These are phyloP conservation scores for Epizoanthus fatuus DNA, from an alignment of 92 coral and sea anemone genomes.

Conservation along the genomic window DNA sequence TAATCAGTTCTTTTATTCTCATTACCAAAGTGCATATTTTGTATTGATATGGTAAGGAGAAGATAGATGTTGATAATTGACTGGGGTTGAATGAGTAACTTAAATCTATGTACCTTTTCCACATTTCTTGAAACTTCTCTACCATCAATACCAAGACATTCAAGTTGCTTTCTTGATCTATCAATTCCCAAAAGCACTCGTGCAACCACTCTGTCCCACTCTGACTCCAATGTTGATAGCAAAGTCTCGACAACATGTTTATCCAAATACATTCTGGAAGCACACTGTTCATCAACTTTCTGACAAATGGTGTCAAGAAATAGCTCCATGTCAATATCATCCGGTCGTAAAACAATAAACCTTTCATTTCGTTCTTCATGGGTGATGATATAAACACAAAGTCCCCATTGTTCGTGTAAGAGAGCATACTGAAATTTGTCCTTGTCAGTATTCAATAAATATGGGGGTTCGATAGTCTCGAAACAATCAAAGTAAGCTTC, in stretches of 20 bases:
- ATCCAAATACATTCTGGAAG: too few relatives aligned
- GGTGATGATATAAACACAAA: neutral
- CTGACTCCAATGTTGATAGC: slow-evolving; percentile 39
- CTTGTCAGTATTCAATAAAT: slow-evolving; percentile 4
- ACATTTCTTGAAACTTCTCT: too few relatives aligned
- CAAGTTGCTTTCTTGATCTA: slow-evolving; percentile 44
- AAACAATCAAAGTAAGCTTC: neutral
- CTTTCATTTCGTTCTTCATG: neutral
- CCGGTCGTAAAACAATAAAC: neutral
- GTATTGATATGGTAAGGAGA: too few relatives aligned
- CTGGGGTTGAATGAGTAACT: too few relatives aligned
- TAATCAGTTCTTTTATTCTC: too few relatives aligned
- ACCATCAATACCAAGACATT: neutral
- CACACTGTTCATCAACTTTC: too few relatives aligned
- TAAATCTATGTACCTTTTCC: too few relatives aligned
- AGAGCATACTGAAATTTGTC: neutral
- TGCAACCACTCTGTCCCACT: slow-evolving; percentile 51
- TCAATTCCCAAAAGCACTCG: slow-evolving; percentile 37
- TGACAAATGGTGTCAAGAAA: too few relatives aligned
- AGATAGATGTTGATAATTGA: too few relatives aligned
- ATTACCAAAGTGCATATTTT: too few relatives aligned
- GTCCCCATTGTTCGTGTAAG: neutral
- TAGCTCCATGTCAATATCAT: neutral
- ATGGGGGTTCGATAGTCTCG: neutral
- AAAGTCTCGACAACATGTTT: slow-evolving; percentile 23